Evolutionary conservation across 2,888 invertebrate genomes (phyloP).

Genomic region (Drymonia ruficornis): DNA sequence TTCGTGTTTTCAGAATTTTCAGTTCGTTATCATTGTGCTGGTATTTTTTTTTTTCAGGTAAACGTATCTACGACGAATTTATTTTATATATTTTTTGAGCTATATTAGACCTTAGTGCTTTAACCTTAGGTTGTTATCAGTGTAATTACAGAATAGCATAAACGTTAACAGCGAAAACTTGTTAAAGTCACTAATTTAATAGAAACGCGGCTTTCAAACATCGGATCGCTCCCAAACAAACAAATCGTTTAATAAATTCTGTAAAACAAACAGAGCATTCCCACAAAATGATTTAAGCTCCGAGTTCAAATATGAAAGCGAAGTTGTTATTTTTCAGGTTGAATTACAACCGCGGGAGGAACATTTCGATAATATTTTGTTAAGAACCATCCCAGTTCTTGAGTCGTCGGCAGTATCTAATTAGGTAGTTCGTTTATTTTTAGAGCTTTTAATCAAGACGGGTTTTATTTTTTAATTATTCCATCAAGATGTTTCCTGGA

Average conservation of each 20-base stretch:
- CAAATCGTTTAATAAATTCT: conserved; percentile 1
- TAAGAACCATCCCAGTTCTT: background rate
- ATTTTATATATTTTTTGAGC: no score
- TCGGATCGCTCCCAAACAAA: background rate
- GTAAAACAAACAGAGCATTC: background rate
- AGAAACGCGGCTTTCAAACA: background rate
- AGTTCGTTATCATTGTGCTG: no score
- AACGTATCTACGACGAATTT: no score
- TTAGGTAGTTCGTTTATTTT: no score
- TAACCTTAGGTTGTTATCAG: no score
- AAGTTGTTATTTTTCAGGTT: conserved; percentile 1
- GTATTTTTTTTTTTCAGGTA: no score
- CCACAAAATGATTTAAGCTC: conserved; percentile 1
- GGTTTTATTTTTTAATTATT: no score
- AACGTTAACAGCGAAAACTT: background rate
- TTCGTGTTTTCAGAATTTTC: no score
- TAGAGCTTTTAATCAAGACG: no score
- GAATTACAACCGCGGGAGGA: background rate
- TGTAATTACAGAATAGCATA: no score
- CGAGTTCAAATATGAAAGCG: background rate
- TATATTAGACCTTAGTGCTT: no score
- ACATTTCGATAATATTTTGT: background rate
- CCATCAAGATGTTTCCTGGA: no score
- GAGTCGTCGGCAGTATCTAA: background rate
- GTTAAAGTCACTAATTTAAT: background rate